phyloP scores from a whole-genome alignment of 2,888 invertebrate genomes.

The Corbicula japonica region DNA sequence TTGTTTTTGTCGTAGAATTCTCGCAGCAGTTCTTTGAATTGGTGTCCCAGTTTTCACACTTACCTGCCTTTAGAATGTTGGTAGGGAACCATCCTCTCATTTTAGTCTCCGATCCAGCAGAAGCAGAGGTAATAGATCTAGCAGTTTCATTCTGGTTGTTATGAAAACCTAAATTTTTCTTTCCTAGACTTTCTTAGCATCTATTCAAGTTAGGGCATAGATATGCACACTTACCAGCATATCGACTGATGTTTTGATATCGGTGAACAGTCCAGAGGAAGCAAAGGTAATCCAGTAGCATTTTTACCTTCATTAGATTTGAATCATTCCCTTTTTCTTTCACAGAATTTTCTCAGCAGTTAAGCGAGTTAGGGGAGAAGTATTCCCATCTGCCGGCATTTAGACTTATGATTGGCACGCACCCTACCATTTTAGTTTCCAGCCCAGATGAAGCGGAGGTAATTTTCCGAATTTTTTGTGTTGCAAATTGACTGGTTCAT shows the following conservation, averaged over 20 bases:
- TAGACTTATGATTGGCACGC: slow-evolving; percentile 73
- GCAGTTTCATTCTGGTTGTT: no score
- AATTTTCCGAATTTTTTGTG: not conserved
- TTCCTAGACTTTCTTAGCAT: no score
- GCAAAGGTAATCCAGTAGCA: no score
- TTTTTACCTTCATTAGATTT: not conserved
- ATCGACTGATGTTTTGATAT: no score
- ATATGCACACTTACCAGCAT: no score
- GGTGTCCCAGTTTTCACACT: not conserved
- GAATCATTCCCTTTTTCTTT: slow-evolving; percentile 2
- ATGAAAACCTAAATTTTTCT: no score
- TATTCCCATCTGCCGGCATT: slow-evolving; percentile 64
- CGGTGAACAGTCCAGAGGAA: no score
- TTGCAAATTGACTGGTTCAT: not conserved
- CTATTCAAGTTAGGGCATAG: no score
- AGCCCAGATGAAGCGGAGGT: slow-evolving; percentile 86
- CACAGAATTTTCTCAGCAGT: slow-evolving; percentile 76
- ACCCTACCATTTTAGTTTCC: slow-evolving; percentile 70
- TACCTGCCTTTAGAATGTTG: not conserved
- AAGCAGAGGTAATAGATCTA: no score
- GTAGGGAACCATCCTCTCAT: not conserved
- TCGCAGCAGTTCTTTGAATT: not conserved
- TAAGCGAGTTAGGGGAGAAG: slow-evolving; percentile 56
- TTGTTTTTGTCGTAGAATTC: not conserved
- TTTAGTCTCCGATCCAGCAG: not conserved